Percentiles rank a stretch among this genome's conserved stretches.
These are phyloP conservation scores for Chironomus striatipennis DNA, from an alignment of 1,140 invertebrate species.

Conservation along the genomic window DNA sequence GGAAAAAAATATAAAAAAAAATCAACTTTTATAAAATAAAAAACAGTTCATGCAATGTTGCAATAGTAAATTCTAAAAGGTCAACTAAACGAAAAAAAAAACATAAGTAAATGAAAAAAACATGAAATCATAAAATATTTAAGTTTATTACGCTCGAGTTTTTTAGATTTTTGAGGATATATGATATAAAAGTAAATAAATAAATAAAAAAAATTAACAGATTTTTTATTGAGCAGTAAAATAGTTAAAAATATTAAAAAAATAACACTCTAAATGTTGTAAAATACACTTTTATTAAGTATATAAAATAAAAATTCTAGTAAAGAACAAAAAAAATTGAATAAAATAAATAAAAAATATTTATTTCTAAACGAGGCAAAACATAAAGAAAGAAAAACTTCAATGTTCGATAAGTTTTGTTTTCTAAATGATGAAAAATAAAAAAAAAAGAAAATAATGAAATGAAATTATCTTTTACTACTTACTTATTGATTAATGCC, in stretches of 20 bases:
- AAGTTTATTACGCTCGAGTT: constrained; percentile 12
- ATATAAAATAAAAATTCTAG: neutral
- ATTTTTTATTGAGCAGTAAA: constrained; percentile 14
- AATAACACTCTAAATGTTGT: constrained; percentile 13
- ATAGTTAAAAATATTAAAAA: neutral
- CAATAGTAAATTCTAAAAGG: constrained; percentile 9
- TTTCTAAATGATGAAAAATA: constrained; percentile 8
- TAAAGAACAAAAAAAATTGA: neutral
- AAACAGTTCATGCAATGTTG: constrained; percentile 12
- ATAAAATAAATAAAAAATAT: neutral
- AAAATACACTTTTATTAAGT: constrained; percentile 15
- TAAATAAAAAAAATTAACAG: neutral
- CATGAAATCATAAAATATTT: neutral
- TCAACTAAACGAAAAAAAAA: neutral
- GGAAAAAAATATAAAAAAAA: neutral
- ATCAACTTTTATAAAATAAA: neutral
- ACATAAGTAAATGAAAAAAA: neutral
- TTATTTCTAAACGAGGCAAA: neutral
- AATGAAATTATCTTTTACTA: neutral
- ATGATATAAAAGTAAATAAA: neutral
- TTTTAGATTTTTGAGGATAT: constrained; percentile 14
- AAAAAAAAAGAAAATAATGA: neutral
- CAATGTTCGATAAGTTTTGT: constrained; percentile 7
- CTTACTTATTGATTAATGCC: too few species aligned
- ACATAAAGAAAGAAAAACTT: neutral